Conservation (phyloP, 2,888 invertebrate species). For the Labia minor region DNA sequence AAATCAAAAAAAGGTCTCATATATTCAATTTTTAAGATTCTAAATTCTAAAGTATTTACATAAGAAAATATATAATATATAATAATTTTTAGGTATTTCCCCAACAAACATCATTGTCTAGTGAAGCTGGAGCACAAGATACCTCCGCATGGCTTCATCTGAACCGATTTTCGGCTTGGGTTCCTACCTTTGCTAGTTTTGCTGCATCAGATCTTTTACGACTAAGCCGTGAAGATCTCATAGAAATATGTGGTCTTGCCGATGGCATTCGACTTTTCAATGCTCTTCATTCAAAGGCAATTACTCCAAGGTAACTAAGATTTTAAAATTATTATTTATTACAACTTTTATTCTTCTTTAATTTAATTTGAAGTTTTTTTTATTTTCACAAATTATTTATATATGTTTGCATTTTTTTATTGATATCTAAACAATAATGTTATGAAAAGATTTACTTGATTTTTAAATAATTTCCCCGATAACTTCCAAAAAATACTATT, state of each 20-base stretch:
- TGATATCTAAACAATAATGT: too few species aligned
- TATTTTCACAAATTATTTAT: too few species aligned
- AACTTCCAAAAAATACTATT: too few species aligned
- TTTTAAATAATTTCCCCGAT: too few species aligned
- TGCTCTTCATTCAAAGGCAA: constrained; percentile 65
- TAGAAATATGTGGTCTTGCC: constrained; percentile 86
- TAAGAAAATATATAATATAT: too few species aligned
- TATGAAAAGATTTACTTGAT: too few species aligned
- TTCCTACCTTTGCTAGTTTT: constrained; percentile 70
- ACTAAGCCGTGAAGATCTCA: constrained; percentile 80
- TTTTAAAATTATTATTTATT: neutral
- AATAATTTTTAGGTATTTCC: neutral
- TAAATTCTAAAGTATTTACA: too few species aligned
- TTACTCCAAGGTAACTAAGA: neutral
- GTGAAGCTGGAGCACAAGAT: constrained; percentile 57
- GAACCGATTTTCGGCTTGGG: constrained; percentile 66
- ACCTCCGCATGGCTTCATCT: constrained; percentile 68
- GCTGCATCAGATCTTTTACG: constrained; percentile 81
- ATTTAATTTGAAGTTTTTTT: too few species aligned
- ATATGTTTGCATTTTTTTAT: too few species aligned
- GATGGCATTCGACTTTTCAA: constrained; percentile 91
- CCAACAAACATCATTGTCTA: constrained; percentile 47
- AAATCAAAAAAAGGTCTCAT: too few species aligned
- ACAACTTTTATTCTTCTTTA: constrained; percentile 17
- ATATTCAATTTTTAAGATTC: too few species aligned